phyloP scores from a whole-genome alignment of 2,113 vertebrate species.

The Octodon degus region DNA sequence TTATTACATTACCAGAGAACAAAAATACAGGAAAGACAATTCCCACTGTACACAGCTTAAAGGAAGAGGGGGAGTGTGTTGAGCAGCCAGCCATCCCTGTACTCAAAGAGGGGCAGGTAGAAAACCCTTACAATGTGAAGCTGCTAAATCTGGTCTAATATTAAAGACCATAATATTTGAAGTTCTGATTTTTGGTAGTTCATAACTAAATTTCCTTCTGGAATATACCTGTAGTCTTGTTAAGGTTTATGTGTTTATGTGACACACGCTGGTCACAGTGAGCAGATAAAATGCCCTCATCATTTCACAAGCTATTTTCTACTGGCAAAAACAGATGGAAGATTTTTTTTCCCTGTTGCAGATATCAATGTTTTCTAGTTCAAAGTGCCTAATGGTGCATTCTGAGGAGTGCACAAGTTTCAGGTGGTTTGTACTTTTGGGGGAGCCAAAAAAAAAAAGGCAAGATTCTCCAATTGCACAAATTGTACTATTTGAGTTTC shows the following conservation, averaged over 20 bases:
- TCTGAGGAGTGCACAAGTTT: constrained; percentile 90
- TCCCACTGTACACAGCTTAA: constrained; percentile 94
- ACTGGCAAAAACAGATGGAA: constrained; percentile 50
- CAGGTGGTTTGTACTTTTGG: constrained; percentile 80
- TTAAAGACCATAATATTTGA: constrained; percentile 84
- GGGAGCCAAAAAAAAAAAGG: constrained; percentile 86
- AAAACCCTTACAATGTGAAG: constrained; percentile 83
- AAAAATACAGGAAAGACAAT: constrained; percentile 93
- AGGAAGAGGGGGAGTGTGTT: constrained; percentile 81
- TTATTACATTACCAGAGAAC: constrained; percentile 91
- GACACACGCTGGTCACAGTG: constrained; percentile 90
- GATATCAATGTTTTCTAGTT: constrained; percentile 90
- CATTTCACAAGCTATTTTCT: constrained; percentile 86
- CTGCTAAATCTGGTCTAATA: constrained; percentile 80
- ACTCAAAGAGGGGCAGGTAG: constrained; percentile 87
- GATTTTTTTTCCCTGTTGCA: constrained; percentile 85
- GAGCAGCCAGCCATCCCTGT: constrained; percentile 88
- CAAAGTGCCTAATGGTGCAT: constrained; percentile 86
- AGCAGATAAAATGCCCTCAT: constrained; percentile 90
- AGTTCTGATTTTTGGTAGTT: constrained; percentile 90
- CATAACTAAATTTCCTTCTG: constrained; percentile 87
- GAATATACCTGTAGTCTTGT: constrained; percentile 86
- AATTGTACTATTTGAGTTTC: constrained; percentile 91
- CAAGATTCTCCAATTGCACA: constrained; percentile 92
- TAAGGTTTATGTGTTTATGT: constrained; percentile 88